phyloP scores from a whole-genome alignment of 2,888 invertebrate species.

The Cryptophagus acutangulus region DNA sequence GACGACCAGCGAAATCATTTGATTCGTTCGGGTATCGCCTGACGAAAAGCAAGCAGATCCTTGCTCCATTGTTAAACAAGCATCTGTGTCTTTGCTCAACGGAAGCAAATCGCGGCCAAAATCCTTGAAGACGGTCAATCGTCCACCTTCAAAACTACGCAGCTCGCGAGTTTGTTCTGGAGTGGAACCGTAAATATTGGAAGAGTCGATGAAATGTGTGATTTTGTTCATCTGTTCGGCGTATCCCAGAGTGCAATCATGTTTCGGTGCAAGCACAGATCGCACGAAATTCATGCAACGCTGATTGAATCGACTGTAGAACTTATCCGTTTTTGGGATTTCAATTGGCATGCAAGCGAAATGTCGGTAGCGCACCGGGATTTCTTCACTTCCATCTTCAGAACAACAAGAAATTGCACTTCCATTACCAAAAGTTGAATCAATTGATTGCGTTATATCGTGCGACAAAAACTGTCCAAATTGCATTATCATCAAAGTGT shows the following conservation, averaged over 20 bases:
- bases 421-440: conserved; percentile 66
- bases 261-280: conserved; percentile 60
- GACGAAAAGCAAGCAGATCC: conserved; percentile 66
- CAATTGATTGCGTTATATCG: conserved; percentile 67
- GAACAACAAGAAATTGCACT: conserved; percentile 70
- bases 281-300: conserved; percentile 70
- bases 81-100: conserved; percentile 55
- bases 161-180: conserved; percentile 54
- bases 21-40: conserved; percentile 73
- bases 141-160: conserved; percentile 58
- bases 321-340: conserved; percentile 57
- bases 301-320: conserved; percentile 55
- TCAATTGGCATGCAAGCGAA: conserved; percentile 65
- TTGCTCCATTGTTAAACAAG: conserved; percentile 58
- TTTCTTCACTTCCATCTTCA: conserved; percentile 52
- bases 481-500: conserved; percentile 69
- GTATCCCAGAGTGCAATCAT: conserved; percentile 65
- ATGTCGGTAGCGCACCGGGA: conserved; percentile 55
- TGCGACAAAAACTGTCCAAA: conserved; percentile 77
- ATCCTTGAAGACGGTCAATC: conserved; percentile 60
- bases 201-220: conserved; percentile 69
- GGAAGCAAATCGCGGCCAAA: conserved; percentile 65
- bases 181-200: conserved; percentile 69
- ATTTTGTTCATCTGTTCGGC: conserved; percentile 74
- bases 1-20: conserved; percentile 68